Evolutionary conservation across 2,888 invertebrate genomes (phyloP).

Genomic region (Calliopum simillimum): DNA sequence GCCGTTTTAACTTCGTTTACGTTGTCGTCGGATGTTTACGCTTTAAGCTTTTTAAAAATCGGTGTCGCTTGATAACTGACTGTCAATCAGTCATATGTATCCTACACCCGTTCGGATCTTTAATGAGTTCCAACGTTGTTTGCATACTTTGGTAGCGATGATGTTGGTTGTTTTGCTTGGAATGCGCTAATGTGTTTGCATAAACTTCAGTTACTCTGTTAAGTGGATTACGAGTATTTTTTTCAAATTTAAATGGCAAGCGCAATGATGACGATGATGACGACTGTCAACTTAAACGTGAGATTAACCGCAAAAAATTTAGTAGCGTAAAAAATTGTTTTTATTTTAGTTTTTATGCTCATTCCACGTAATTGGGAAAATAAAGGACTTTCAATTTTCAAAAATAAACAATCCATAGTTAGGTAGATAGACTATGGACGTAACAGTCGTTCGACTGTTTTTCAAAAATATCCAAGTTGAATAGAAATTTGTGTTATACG

Average conservation of each 20-base stretch:
- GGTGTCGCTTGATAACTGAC: not conserved
- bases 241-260: no score
- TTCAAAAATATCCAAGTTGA: no score
- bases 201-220: constrained; percentile 22
- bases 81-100: no score
- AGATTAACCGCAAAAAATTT: not conserved
- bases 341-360: no score
- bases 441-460: no score
- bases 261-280: no score
- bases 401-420: no score
- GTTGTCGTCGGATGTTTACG: constrained; percentile 22
- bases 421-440: no score
- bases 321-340: no score
- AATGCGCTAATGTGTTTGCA: constrained; percentile 33
- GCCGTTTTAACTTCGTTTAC: constrained; percentile 15
- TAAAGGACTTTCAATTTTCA: no score
- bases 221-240: constrained; percentile 7
- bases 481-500: no score
- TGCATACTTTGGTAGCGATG: constrained; percentile 4
- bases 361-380: no score
- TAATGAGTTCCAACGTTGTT: constrained; percentile 15
- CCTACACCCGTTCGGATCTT: not conserved
- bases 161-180: not conserved
- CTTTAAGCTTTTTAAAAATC: constrained; percentile 28
- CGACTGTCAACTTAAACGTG: not conserved